Evolutionary conservation across 2,888 invertebrate genomes (phyloP).

Genomic region (Hypsopygia costalis): DNA sequence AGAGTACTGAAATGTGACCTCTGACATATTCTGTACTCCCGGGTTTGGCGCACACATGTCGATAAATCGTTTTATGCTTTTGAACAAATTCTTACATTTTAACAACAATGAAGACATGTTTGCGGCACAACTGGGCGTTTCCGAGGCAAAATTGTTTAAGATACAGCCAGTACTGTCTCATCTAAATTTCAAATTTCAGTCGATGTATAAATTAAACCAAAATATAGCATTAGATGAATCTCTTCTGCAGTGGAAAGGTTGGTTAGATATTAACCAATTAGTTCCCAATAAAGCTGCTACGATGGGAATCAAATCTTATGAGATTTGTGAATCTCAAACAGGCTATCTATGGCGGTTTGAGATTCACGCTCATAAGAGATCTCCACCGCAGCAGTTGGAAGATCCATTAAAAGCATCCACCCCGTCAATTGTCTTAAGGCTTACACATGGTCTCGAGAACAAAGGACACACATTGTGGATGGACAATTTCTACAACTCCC

Average conservation of each 20-base stretch:
- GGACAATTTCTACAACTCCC: slow-evolving; percentile 22
- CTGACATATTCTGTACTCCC: slow-evolving; percentile 22
- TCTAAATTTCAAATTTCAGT: slow-evolving; percentile 11
- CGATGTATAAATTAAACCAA: slow-evolving; percentile 12
- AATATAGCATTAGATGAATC: slow-evolving; percentile 26
- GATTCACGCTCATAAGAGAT: slow-evolving; percentile 12
- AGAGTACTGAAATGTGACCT: slow-evolving; percentile 23
- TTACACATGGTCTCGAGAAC: slow-evolving; percentile 16
- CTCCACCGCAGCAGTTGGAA: slow-evolving; percentile 11
- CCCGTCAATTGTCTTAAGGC: slow-evolving; percentile 13
- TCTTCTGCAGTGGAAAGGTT: slow-evolving; percentile 25
- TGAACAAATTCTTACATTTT: slow-evolving; percentile 19
- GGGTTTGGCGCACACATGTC: slow-evolving; percentile 17
- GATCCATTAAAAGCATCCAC: slow-evolving; percentile 10
- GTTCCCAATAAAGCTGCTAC: slow-evolving; percentile 21
- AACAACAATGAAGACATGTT: slow-evolving; percentile 3
- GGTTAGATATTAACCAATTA: slow-evolving; percentile 25
- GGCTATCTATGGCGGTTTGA: slow-evolving; percentile 26
- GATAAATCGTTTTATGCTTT: slow-evolving; percentile 9
- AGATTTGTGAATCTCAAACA: slow-evolving; percentile 25
- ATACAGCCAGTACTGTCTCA: slow-evolving; percentile 13
- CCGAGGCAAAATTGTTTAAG: slow-evolving; percentile 17
- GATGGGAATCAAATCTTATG: slow-evolving; percentile 25
- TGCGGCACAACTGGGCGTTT: not conserved
- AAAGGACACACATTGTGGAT: slow-evolving; percentile 19